Conservation (phyloP, 2,797 vertebrate species). For the Melanotaenia boesemani region DNA sequence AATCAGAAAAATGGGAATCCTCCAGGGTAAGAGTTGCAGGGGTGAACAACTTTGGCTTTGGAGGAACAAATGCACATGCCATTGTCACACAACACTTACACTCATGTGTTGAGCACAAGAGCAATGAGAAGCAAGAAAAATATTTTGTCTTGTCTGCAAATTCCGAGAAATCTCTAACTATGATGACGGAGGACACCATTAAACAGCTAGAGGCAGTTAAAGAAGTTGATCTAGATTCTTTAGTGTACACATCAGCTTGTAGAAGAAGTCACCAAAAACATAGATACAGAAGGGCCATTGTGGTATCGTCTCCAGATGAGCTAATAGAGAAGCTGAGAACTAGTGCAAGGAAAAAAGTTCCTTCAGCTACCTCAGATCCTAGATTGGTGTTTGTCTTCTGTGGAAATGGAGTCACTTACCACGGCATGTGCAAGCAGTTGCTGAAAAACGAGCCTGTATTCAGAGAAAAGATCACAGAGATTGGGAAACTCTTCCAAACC, state of each 20-base stretch:
- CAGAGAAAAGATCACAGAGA: constrained; percentile 83
- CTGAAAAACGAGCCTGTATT: constrained; percentile 85
- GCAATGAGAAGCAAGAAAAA: constrained; percentile 63
- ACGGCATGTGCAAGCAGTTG: constrained; percentile 84
- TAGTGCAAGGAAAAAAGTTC: constrained; percentile 38
- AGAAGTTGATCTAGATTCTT: constrained; percentile 73
- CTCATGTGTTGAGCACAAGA: constrained; percentile 30
- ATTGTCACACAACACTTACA: constrained; percentile 84
- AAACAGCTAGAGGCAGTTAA: constrained; percentile 71
- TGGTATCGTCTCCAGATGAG: constrained; percentile 78
- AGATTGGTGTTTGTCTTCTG: constrained; percentile 89
- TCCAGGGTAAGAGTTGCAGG: constrained; percentile 81
- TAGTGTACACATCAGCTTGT: constrained; percentile 89
- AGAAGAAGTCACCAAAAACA: constrained; percentile 87
- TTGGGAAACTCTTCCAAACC: constrained; percentile 73
- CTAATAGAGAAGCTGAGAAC: constrained; percentile 79
- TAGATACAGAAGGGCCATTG: constrained; percentile 85
- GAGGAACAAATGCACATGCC: constrained; percentile 89
- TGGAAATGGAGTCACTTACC: constrained; percentile 85
- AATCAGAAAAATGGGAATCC: constrained; percentile 81
- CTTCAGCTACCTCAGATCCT: constrained; percentile 57
- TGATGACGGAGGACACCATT: constrained; percentile 79
- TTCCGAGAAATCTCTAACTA: constrained; percentile 82
- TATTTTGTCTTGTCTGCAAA: constrained; percentile 86
- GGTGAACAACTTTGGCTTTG: constrained; percentile 92